Percentiles rank a stretch among this genome's conserved stretches.
phyloP scores from a whole-genome alignment of 1,140 invertebrate species.

The Drosophila dunni region DNA sequence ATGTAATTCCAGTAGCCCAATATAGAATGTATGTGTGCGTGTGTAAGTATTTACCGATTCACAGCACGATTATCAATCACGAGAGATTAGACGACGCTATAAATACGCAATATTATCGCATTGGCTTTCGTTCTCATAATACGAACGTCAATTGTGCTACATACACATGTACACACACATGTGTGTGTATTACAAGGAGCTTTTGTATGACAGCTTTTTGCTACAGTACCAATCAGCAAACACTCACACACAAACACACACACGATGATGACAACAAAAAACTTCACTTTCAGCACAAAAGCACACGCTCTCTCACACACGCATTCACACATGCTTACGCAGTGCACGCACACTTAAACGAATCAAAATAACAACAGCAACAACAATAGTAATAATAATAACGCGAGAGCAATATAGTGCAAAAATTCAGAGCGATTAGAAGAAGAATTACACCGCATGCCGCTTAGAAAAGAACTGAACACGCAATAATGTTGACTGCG shows the following conservation, averaged over 20 bases:
- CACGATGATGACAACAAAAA: slow-evolving; percentile 47
- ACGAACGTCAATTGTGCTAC: slow-evolving; percentile 40
- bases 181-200: slow-evolving; percentile 66
- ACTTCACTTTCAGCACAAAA: slow-evolving; percentile 42
- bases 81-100: slow-evolving; percentile 70
- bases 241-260: neutral
- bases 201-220: slow-evolving; percentile 25
- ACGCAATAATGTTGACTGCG: slow-evolving; percentile 62
- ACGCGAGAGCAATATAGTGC: slow-evolving; percentile 46
- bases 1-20: slow-evolving; percentile 7
- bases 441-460: slow-evolving; percentile 80
- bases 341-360: slow-evolving; percentile 9
- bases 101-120: slow-evolving; percentile 76
- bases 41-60: slow-evolving; percentile 36
- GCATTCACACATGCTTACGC: slow-evolving; percentile 13
- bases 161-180: neutral
- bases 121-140: slow-evolving; percentile 27
- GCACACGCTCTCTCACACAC: neutral
- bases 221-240: slow-evolving; percentile 11
- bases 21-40: neutral
- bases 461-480: slow-evolving; percentile 84
- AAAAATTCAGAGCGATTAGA: slow-evolving; percentile 74
- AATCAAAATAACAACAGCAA: too few species aligned
- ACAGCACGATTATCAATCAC: slow-evolving; percentile 70
- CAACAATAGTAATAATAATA: slow-evolving; percentile 8